Conservation (phyloP, 2,113 vertebrate species). For the Marmota flaviventris region DNA sequence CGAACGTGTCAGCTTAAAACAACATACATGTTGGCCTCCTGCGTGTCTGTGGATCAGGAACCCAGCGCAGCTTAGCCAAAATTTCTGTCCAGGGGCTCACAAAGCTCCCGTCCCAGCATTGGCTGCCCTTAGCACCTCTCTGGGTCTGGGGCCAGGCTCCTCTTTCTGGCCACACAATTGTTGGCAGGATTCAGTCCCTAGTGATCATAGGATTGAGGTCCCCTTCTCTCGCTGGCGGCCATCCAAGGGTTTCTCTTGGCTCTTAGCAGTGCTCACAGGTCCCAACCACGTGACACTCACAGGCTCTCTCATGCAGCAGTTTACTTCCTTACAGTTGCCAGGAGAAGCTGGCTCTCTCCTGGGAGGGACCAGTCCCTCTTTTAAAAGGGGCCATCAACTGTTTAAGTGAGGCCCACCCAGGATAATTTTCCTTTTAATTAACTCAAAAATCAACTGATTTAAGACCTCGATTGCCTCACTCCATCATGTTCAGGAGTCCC, state of each 20-base stretch:
- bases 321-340: not conserved
- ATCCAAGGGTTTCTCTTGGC: not conserved
- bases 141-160: not conserved
- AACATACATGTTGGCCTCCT: not conserved
- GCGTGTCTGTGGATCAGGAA: not conserved
- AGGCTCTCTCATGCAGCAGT: not conserved
- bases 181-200: not conserved
- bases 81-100: not conserved
- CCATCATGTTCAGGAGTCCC: not conserved
- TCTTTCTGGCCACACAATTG: not conserved
- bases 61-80: not conserved
- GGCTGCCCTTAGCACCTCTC: not conserved
- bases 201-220: not conserved
- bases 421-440: not conserved
- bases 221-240: not conserved
- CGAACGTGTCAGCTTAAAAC: not conserved
- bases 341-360: not conserved
- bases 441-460: constrained; percentile 42
- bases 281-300: not conserved
- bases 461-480: not conserved
- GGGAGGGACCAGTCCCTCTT: not conserved
- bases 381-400: not conserved
- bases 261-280: not conserved
- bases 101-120: not conserved
- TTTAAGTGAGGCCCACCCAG: constrained; percentile 16